These are phyloP conservation scores for Helobdella robusta DNA, from an alignment of 2,888 invertebrate genomes.

Conservation along the genomic window DNA sequence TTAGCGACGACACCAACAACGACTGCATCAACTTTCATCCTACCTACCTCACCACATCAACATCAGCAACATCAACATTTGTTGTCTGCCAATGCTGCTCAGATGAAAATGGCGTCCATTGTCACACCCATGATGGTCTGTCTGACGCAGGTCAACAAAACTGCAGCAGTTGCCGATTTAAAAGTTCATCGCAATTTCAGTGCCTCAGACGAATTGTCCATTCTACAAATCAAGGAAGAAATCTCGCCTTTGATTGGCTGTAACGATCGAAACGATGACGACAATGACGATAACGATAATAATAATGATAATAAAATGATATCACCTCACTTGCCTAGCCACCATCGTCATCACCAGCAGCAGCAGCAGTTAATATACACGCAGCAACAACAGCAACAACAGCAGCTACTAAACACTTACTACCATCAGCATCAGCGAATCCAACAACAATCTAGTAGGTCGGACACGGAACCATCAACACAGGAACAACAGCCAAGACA, in stretches of 20 bases:
- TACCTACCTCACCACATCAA: no score
- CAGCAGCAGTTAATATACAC: not conserved
- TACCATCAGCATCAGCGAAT: not conserved
- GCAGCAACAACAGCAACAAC: not conserved
- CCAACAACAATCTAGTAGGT: not conserved
- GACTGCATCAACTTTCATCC: no score
- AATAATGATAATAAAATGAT: not conserved
- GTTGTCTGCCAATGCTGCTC: no score
- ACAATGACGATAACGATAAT: not conserved
- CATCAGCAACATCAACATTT: no score
- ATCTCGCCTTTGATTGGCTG: not conserved
- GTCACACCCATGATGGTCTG: no score
- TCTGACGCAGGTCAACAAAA: no score
- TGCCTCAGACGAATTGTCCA: constrained; percentile 17
- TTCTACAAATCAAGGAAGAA: constrained; percentile 23
- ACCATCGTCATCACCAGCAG: not conserved
- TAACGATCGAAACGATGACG: not conserved
- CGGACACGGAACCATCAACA: not conserved
- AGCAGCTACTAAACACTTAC: not conserved
- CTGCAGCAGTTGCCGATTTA: no score
- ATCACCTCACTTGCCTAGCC: not conserved
- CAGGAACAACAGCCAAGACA: not conserved
- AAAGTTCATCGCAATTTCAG: no score
- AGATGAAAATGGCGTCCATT: no score
- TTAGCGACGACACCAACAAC: no score